Evolutionary conservation across 2,113 vertebrate species (phyloP).

Genomic region (Poicephalus gulielmi): DNA sequence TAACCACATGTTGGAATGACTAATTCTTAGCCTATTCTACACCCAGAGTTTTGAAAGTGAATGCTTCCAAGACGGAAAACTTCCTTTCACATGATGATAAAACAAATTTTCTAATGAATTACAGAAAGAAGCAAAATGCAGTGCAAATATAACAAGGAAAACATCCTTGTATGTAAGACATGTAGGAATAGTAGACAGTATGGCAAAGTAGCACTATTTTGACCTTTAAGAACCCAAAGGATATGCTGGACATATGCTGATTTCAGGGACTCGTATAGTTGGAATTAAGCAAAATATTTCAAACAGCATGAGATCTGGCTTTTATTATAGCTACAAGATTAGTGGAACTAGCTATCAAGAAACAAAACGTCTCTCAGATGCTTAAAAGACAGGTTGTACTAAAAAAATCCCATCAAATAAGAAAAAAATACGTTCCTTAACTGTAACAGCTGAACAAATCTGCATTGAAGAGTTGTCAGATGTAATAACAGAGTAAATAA

Average conservation of each 20-base stretch:
- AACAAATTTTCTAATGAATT: background rate
- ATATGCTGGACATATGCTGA: rapidly evolving
- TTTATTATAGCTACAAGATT: background rate
- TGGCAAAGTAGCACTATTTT: background rate
- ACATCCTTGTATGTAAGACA: background rate
- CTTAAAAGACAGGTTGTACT: background rate
- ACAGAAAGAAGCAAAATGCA: background rate
- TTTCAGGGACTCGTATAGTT: background rate
- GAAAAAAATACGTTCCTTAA: background rate
- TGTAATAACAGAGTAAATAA: background rate
- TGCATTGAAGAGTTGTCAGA: background rate
- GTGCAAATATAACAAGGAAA: background rate
- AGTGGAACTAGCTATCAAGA: background rate
- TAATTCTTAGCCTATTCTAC: background rate
- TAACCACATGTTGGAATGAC: background rate
- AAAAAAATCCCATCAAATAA: background rate
- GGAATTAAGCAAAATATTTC: background rate
- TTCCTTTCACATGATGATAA: background rate
- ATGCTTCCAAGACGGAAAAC: background rate
- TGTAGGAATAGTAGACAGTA: background rate
- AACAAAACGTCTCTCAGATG: background rate
- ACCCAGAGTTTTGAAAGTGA: background rate
- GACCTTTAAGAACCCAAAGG: background rate
- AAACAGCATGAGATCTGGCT: background rate
- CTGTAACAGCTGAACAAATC: background rate